Evolutionary conservation across 2,797 vertebrate species (phyloP), one percentile per base, ranked within the genome.

Genomic region (Astyanax mexicanus): DNA sequence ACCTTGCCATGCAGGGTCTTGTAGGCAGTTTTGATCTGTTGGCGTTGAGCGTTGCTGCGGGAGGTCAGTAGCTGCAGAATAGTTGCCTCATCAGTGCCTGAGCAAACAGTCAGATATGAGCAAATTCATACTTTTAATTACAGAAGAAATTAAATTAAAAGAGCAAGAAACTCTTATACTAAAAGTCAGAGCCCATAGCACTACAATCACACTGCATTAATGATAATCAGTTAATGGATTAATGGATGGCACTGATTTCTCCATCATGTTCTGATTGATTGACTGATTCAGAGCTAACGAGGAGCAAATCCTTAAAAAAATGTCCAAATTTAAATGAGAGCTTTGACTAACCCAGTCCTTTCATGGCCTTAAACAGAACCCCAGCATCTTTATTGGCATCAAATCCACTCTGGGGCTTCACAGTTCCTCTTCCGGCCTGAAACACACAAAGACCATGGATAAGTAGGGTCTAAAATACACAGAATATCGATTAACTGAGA

Each of bases 1-100:
- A 99, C 98, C 95, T 95, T 93, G 89, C 98, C 98, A 86, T 94
- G 95, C 13, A 96, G 92, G 11, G 95, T 98, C 83, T 99, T 99
- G 88, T 95, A 99, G 47, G 89, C 69, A 17, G 81, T 64, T 27
- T 90, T 91, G 81, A 98, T 96, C 82, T 97, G 85, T 89, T 98
- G 96, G 80, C 98, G 95, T 86, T 99, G 98, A 62, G 81, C 75
- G 17, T 98, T 99, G 89, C 90, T 96, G 77, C 97, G 95, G 38
- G 93, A 70, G 0, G 90, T 93, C 83, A 99, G 19, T 85, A 98
- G 84, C 64, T 93, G 90, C 90, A 98, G 62, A 84, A 99, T 93
- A 40, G 93, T 72, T 6, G 93, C 96, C 89, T 99, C 97, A 75
- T 99, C 94, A 0, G 98, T 98, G 35, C 98, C 98, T 99, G 82